A percentile compares a stretch with the other conserved stretches of the same genome.
phyloP scores from a whole-genome alignment of 2,888 invertebrate species.

The Brenthis daphne region DNA sequence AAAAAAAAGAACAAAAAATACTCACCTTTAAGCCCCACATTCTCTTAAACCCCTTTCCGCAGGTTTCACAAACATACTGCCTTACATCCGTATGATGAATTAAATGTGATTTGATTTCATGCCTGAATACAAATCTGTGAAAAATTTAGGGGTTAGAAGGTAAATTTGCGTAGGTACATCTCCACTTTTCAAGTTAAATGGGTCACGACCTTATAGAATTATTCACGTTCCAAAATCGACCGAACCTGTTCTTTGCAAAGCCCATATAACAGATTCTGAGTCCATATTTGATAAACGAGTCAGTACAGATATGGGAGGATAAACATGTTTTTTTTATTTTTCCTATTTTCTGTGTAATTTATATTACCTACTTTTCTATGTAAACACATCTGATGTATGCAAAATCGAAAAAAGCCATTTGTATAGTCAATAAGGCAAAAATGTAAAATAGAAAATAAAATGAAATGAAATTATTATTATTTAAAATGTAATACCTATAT shows the following conservation, averaged over 20 bases:
- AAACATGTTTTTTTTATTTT: too few relatives aligned
- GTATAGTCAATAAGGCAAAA: too few relatives aligned
- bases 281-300: too few relatives aligned
- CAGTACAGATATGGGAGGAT: too few relatives aligned
- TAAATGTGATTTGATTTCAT: slow-evolving; percentile 51
- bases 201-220: slow-evolving; percentile 20
- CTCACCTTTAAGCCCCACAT: slow-evolving; percentile 51
- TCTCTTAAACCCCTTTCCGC: slow-evolving; percentile 55
- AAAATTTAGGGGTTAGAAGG: slow-evolving; percentile 15
- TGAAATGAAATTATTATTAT: too few relatives aligned
- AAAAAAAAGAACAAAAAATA: slow-evolving; percentile 6
- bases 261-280: slow-evolving; percentile 4
- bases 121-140: slow-evolving; percentile 48
- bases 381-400: too few relatives aligned
- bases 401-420: too few relatives aligned
- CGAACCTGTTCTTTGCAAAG: slow-evolving; percentile 7
- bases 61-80: slow-evolving; percentile 55
- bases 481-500: too few relatives aligned
- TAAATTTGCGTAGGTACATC: slow-evolving; percentile 1
- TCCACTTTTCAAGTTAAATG: slow-evolving; percentile 16
- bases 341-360: too few relatives aligned
- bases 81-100: slow-evolving; percentile 46
- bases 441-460: too few relatives aligned
- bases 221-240: slow-evolving; percentile 17
- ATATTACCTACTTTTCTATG: too few relatives aligned